Percentiles rank a stretch among this genome's conserved stretches.
Conservation (phyloP, 2,797 vertebrate species). For the Anabas testudineus region DNA sequence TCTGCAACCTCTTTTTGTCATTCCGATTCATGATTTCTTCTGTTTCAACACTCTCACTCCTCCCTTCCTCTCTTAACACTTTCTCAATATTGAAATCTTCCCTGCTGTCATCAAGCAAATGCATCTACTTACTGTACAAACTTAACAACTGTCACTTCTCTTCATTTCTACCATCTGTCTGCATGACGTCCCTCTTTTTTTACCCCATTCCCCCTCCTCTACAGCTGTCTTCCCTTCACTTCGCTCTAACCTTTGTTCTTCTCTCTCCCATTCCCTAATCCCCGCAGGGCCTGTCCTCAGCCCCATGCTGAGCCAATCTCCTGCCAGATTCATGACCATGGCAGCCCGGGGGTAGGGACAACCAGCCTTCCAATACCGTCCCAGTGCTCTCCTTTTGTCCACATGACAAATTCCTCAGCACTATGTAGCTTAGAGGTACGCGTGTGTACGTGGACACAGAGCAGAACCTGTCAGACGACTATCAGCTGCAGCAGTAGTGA, state of each 20-base stretch:
- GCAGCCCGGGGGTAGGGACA: conserved; percentile 55
- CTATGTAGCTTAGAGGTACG: conserved; percentile 36
- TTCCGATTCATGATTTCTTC: conserved; percentile 39
- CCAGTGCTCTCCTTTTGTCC: conserved; percentile 54
- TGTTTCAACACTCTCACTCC: conserved; percentile 44
- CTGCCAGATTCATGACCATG: conserved; percentile 40
- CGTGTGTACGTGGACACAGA: conserved; percentile 18
- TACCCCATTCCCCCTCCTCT: conserved; percentile 16
- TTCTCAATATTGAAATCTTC: conserved; percentile 36
- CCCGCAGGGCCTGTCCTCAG: conserved; percentile 48
- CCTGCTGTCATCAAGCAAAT: conserved; percentile 4
- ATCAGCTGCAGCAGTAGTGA: conserved; percentile 44
- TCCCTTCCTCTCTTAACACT: conserved; percentile 39
- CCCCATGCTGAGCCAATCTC: conserved; percentile 64
- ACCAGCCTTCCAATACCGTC: conserved; percentile 30
- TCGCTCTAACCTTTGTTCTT: conserved; percentile 48
- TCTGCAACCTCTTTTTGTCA: conserved; percentile 22
- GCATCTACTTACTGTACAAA: neutral
- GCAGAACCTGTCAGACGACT: conserved; percentile 69
- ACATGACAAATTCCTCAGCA: conserved; percentile 65
- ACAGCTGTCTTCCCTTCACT: conserved; percentile 19
- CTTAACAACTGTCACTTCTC: neutral
- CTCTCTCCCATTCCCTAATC: conserved; percentile 56
- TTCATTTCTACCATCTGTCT: neutral
- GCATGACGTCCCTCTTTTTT: conserved; percentile 5